Percentiles rank a stretch among this genome's conserved stretches.
Evolutionary conservation across 2,113 vertebrate genomes (phyloP).

Genomic region (Rhinichthys klamathensis): DNA sequence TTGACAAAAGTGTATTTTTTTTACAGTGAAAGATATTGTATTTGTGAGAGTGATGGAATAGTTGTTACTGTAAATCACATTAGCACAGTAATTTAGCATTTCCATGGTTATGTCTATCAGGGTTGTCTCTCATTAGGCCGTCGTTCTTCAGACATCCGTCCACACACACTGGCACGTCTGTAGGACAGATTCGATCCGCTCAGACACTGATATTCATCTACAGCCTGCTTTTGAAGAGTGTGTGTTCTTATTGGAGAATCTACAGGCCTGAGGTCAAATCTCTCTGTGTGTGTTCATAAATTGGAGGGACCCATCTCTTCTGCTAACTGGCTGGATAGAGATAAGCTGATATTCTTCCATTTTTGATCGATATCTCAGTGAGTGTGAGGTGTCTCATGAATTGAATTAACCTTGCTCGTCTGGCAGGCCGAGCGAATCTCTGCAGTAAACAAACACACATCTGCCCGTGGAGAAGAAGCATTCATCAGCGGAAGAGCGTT

Average conservation of each 20-base stretch:
- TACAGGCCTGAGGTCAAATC: constrained; percentile 3
- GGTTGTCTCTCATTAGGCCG: background rate
- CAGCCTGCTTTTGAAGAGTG: constrained; percentile 1
- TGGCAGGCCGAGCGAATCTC: background rate
- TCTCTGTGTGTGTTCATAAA: constrained; percentile 12
- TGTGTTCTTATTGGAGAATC: background rate
- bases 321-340: constrained; percentile 33
- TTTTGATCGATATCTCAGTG: constrained; percentile 55
- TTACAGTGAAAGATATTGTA: background rate
- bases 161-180: background rate
- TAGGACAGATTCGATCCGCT: constrained; percentile 6
- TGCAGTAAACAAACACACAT: constrained; percentile 39
- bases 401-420: constrained; percentile 54
- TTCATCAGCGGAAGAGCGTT: constrained; percentile 9
- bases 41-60: background rate
- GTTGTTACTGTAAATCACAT: background rate
- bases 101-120: no score
- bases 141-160: no score
- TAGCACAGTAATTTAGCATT: background rate
- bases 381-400: constrained; percentile 41
- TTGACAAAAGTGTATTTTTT: no score
- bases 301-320: constrained; percentile 33
- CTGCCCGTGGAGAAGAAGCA: constrained; percentile 21
- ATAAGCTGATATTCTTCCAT: constrained; percentile 49
- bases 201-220: background rate